Evolutionary conservation across 1,140 invertebrate species (phyloP).

Genomic region (Oryzaephilus surinamensis): DNA sequence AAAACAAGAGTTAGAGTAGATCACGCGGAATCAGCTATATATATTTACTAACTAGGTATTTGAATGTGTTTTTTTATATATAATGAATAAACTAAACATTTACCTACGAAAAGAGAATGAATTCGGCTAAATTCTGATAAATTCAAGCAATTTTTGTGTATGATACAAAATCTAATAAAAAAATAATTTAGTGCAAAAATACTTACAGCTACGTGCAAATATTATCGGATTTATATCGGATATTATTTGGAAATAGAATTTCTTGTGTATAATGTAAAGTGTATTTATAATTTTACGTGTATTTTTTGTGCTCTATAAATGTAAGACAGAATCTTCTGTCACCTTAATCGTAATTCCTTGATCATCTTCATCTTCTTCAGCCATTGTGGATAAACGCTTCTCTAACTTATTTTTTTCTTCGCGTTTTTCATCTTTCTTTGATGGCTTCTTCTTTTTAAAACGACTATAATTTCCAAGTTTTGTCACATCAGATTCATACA

Average conservation of each 20-base stretch:
- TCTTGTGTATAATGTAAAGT: constrained; percentile 6
- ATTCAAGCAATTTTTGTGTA: neutral
- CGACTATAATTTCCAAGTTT: constrained; percentile 12
- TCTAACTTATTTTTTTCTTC: constrained; percentile 42
- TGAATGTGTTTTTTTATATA: neutral
- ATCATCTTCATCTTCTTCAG: constrained; percentile 47
- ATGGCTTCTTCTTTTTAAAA: constrained; percentile 40
- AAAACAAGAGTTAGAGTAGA: too few species aligned
- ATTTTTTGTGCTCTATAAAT: too few species aligned
- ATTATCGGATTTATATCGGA: neutral
- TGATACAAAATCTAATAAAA: neutral
- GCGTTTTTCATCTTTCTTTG: constrained; percentile 44
- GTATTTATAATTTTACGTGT: constrained; percentile 22
- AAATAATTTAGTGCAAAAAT: constrained; percentile 7
- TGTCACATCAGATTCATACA: neutral
- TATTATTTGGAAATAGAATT: constrained; percentile 2
- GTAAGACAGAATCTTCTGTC: constrained; percentile 33
- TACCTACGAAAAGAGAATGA: too few species aligned
- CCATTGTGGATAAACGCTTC: constrained; percentile 46
- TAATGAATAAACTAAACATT: neutral
- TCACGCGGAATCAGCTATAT: too few species aligned
- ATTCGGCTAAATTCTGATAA: too few species aligned
- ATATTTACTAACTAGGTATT: neutral
- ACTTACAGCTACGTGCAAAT: constrained; percentile 12
- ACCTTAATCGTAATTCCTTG: constrained; percentile 42